These are phyloP conservation scores for Lophius piscatorius DNA, from an alignment of 2,113 vertebrate species.

Conservation along the genomic window DNA sequence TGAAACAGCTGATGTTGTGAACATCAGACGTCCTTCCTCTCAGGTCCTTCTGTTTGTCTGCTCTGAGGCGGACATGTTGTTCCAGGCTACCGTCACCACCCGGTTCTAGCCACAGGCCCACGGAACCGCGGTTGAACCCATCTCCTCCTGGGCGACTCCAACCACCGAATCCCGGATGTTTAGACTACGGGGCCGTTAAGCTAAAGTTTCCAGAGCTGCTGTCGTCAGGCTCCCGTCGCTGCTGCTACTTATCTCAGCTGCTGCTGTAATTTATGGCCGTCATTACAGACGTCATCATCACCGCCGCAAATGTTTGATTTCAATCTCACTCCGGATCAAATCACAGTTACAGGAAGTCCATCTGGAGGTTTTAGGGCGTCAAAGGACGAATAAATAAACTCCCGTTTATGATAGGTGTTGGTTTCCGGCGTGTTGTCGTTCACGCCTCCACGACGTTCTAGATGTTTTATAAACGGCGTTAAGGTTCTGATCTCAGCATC, in stretches of 20 bases:
- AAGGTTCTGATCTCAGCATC: too few relatives aligned
- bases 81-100: too few relatives aligned
- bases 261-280: constrained; percentile 69
- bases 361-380: not conserved
- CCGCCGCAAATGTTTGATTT: constrained; percentile 72
- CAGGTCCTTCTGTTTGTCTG: too few relatives aligned
- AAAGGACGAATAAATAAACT: constrained; percentile 19
- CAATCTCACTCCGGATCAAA: constrained; percentile 58
- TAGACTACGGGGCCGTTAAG: too few relatives aligned
- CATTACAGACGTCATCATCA: constrained; percentile 71
- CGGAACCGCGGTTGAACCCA: not conserved
- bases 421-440: too few relatives aligned
- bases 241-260: constrained; percentile 63
- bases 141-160: not conserved
- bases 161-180: constrained; percentile 24
- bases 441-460: too few relatives aligned
- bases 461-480: too few relatives aligned
- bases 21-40: too few relatives aligned
- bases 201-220: constrained; percentile 16
- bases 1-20: too few relatives aligned
- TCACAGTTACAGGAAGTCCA: not conserved
- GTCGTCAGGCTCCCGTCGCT: constrained; percentile 47
- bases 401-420: too few relatives aligned
- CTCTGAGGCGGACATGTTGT: too few relatives aligned
- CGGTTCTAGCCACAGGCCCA: too few relatives aligned